Evolutionary conservation across 2,797 vertebrate genomes (phyloP).

Genomic region (Eulemur coronatus): DNA sequence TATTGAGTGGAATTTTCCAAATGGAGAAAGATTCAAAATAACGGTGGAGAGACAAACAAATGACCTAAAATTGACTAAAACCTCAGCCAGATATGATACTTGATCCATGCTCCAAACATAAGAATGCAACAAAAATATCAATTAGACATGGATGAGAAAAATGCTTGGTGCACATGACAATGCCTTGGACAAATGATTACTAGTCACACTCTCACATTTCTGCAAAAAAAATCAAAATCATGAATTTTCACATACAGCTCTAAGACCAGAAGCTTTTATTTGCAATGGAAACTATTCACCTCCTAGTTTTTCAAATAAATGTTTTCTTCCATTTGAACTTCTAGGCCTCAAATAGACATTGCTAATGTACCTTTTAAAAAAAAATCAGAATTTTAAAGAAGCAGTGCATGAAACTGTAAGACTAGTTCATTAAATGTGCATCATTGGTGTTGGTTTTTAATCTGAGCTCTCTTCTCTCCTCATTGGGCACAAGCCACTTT

Average conservation of each 20-base stretch:
- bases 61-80: neutral
- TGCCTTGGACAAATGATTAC: neutral
- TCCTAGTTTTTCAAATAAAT: neutral
- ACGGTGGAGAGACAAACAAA: neutral
- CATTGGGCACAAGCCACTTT: slow-evolving; percentile 41
- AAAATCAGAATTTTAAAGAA: slow-evolving; percentile 33
- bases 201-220: neutral
- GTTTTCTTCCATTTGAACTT: neutral
- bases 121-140: neutral
- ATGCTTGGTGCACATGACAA: neutral
- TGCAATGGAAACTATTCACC: neutral
- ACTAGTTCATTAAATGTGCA: slow-evolving; percentile 36
- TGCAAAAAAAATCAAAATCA: neutral
- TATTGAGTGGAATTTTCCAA: neutral
- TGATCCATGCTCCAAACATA: neutral
- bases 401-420: neutral
- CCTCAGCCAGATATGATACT: neutral
- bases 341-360: neutral
- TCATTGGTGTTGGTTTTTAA: slow-evolving; percentile 48
- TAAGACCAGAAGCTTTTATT: neutral
- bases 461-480: slow-evolving; percentile 52
- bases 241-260: neutral
- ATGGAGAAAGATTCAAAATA: neutral
- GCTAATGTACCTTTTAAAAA: neutral
- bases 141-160: neutral